Percentiles rank a stretch among this genome's conserved stretches.
Evolutionary conservation across 2,113 vertebrate genomes (phyloP).

Genomic region (Gymnogyps californianus): DNA sequence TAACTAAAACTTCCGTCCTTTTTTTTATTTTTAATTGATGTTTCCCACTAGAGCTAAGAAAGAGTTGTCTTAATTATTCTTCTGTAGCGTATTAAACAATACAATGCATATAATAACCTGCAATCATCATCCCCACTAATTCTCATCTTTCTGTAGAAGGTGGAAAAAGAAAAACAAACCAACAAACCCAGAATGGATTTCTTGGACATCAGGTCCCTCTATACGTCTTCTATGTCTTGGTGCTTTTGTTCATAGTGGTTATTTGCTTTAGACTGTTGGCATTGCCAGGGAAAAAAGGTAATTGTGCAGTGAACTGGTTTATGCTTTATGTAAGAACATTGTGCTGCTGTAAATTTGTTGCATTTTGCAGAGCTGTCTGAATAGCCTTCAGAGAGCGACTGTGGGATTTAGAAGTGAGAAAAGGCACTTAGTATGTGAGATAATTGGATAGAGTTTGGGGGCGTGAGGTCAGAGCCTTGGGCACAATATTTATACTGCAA

Average conservation of each 20-base stretch:
- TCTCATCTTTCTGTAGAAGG: neutral
- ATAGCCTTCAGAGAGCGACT: rapidly evolving
- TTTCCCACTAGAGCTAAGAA: neutral
- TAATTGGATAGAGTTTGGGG: slow-evolving; percentile 12
- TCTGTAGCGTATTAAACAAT: neutral
- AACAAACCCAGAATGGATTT: neutral
- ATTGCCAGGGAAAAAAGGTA: neutral
- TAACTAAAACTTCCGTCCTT: neutral
- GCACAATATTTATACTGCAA: neutral
- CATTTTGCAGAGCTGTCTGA: neutral
- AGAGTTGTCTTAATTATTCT: neutral
- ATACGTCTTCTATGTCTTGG: neutral
- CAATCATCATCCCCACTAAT: neutral
- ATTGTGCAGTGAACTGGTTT: slow-evolving; percentile 10
- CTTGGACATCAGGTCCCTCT: neutral
- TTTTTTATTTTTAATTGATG: neutral
- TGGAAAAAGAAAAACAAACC: neutral
- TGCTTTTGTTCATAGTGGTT: neutral
- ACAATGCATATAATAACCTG: neutral
- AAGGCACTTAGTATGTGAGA: neutral
- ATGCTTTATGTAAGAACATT: neutral
- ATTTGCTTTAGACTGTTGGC: neutral
- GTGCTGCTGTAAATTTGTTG: neutral
- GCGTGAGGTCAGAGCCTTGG: neutral
- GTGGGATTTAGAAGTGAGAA: neutral